A percentile compares a stretch with the other conserved stretches of the same genome.
Conservation (phyloP, 2,113 vertebrate genomes). For the Anhinga anhinga region DNA sequence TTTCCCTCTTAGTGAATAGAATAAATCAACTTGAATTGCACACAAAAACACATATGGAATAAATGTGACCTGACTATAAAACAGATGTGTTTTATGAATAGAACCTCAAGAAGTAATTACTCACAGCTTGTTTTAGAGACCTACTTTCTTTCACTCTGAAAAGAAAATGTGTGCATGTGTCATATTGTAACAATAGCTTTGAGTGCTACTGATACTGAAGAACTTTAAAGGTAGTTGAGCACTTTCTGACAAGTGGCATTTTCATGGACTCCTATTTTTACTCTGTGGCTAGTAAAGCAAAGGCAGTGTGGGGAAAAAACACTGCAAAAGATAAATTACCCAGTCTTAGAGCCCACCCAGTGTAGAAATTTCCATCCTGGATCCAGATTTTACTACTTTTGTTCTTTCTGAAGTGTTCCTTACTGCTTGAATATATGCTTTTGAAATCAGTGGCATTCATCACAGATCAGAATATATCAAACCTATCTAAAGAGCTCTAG, state of each 20-base stretch:
- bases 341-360: neutral
- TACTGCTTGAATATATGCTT: neutral
- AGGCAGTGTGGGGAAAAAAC: accelerated
- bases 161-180: neutral
- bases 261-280: neutral
- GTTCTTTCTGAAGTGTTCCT: neutral
- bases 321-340: neutral
- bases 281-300: neutral
- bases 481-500: neutral
- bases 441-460: neutral
- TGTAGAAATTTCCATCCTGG: neutral
- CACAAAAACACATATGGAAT: neutral
- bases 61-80: conserved; percentile 36
- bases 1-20: neutral
- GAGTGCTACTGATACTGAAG: neutral
- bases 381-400: neutral
- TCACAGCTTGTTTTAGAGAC: conserved; percentile 28
- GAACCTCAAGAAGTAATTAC: conserved; percentile 50
- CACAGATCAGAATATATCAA: neutral
- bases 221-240: neutral
- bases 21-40: conserved; percentile 7
- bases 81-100: conserved; percentile 19
- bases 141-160: neutral
- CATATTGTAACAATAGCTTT: neutral
- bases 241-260: neutral